Evolutionary conservation across 2,888 invertebrate species (phyloP), one percentile per base, ranked within the genome.

Genomic region (Hipparchia sbordonii): DNA sequence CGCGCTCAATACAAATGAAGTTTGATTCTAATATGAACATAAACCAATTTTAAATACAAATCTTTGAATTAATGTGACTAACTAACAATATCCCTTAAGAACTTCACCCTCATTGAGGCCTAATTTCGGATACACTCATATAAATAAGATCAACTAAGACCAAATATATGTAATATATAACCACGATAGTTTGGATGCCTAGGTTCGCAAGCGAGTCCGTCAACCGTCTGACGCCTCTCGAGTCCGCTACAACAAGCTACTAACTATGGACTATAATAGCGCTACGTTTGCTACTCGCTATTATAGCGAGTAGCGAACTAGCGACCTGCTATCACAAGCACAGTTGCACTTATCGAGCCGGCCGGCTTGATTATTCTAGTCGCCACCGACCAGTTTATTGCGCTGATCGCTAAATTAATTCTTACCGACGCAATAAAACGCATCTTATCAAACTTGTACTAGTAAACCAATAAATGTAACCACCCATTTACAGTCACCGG

Each of bases 331-430:
- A 74, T 72, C 72, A 72, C 72, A 68, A 61, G 71, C 72, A 70
- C 73, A 71, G 71, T 72, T 65, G 69, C 71, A 73, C 72, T 77
- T 76, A 79, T 78, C 79, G 71, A 72, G 67, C 79, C 78, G 78
- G 78, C 79, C 77, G 78, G 78, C 74, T 59, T 76, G 73, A 75
- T 77, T 77, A 74, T 74, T 74, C 76, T 72, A 76, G 74, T 74
- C 74, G 68, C 72, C 73, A 62, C 71, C 62, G 74, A 74, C 72
- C 70, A 75, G 60, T 74, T 39, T 77, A 75, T 75, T 75, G 67
- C 74, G 72, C 72, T 67, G 67, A 75, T 70, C 60, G 72, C 73
- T 73, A 72, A 72, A 76, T 72, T 65, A 70, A 73, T 67, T 73
- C 74, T 72, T 74, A 73, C 71, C 71, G 62, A 75, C 70, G 72